These are phyloP conservation scores for Drosophila emarginata DNA, from an alignment of 2,888 invertebrate species.

Conservation along the genomic window DNA sequence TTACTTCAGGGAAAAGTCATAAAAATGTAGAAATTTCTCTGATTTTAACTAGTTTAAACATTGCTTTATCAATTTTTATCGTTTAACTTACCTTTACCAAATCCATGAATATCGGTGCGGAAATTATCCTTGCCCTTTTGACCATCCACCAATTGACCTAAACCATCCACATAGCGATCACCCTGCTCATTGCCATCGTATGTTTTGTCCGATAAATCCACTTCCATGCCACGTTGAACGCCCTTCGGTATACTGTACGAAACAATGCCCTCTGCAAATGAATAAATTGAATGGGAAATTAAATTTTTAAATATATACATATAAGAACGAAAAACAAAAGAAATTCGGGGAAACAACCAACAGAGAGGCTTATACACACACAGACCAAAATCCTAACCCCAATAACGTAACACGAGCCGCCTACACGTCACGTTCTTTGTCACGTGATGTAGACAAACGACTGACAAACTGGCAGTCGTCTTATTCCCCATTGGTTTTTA, in stretches of 20 bases:
- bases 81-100: constrained; percentile 85
- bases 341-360: constrained; percentile 48
- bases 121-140: constrained; percentile 90
- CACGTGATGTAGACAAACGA: constrained; percentile 74
- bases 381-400: constrained; percentile 30
- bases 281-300: constrained; percentile 21
- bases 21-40: too few species aligned
- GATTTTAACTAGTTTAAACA: background rate
- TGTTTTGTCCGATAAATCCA: constrained; percentile 90
- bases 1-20: too few species aligned
- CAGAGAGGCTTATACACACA: background rate
- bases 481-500: constrained; percentile 41
- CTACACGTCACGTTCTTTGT: constrained; percentile 53
- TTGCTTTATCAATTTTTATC: background rate
- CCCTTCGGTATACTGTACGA: constrained; percentile 92
- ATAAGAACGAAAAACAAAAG: constrained; percentile 9
- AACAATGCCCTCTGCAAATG: constrained; percentile 88
- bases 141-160: constrained; percentile 91
- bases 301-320: constrained; percentile 34
- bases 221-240: constrained; percentile 87
- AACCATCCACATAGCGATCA: constrained; percentile 86
- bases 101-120: constrained; percentile 86
- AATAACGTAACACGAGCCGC: constrained; percentile 58
- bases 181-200: constrained; percentile 89
- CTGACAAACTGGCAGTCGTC: constrained; percentile 58